Conservation (phyloP, 2,888 invertebrate genomes). For the Epiblema foenella region DNA sequence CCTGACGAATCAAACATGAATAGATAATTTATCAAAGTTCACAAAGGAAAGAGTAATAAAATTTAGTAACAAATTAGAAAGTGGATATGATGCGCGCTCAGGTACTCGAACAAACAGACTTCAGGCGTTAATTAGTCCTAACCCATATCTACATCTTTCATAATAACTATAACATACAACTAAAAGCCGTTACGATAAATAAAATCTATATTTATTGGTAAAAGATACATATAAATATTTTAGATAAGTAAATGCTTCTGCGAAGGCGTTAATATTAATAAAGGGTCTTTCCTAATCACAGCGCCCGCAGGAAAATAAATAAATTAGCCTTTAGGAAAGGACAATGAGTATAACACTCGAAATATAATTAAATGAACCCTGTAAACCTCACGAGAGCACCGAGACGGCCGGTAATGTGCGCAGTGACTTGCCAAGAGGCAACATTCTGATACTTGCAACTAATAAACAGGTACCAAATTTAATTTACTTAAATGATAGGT, state of each 20-base stretch:
- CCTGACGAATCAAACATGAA: constrained; percentile 12
- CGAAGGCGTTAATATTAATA: constrained; percentile 54
- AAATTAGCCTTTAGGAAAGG: constrained; percentile 46
- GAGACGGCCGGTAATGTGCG: constrained; percentile 15
- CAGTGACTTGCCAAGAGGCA: not conserved
- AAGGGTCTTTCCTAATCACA: constrained; percentile 53
- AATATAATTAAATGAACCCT: constrained; percentile 68
- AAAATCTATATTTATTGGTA: constrained; percentile 77
- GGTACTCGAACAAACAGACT: constrained; percentile 65
- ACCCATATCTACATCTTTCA: constrained; percentile 67
- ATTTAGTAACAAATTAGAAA: constrained; percentile 26
- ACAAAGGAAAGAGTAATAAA: constrained; percentile 46
- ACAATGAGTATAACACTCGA: constrained; percentile 42
- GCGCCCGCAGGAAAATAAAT: constrained; percentile 57
- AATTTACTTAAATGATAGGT: constrained; percentile 60
- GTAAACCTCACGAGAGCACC: constrained; percentile 58
- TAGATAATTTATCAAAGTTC: constrained; percentile 18
- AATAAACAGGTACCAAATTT: constrained; percentile 38
- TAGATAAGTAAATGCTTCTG: constrained; percentile 70
- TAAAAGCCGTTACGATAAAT: constrained; percentile 79
- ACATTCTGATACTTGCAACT: constrained; percentile 12
- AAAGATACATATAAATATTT: constrained; percentile 67
- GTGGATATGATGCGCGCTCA: constrained; percentile 55
- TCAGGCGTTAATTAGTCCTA: constrained; percentile 53
- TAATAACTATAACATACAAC: constrained; percentile 68